These are phyloP conservation scores for Rana temporaria DNA, from an alignment of 2,113 vertebrate genomes.

Conservation along the genomic window DNA sequence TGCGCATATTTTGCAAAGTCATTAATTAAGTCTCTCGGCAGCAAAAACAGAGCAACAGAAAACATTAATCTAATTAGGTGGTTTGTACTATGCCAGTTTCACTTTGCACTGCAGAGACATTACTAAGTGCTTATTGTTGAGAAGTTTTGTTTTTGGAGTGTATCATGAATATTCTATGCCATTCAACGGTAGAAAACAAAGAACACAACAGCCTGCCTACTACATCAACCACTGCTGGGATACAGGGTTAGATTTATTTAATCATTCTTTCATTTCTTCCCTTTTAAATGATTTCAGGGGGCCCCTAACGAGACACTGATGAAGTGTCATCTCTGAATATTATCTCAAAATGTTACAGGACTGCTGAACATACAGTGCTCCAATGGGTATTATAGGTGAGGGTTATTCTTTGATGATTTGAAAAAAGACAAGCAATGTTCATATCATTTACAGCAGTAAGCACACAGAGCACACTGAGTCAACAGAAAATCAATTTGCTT, in stretches of 20 bases:
- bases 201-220: constrained; percentile 1
- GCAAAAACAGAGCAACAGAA: constrained; percentile 18
- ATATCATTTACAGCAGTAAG: constrained; percentile 46
- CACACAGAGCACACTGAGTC: constrained; percentile 32
- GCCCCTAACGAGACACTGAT: constrained; percentile 50
- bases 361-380: constrained; percentile 30
- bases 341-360: constrained; percentile 25
- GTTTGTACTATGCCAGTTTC: not conserved
- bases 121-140: constrained; percentile 15
- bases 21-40: constrained; percentile 21
- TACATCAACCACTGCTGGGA: constrained; percentile 33
- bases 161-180: constrained; percentile 10
- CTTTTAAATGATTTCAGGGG: constrained; percentile 28
- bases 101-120: not conserved
- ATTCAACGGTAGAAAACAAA: not conserved
- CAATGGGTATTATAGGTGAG: constrained; percentile 45
- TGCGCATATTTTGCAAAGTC: constrained; percentile 13
- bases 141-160: not conserved
- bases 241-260: constrained; percentile 36
- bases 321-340: constrained; percentile 49
- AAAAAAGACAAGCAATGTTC: constrained; percentile 36
- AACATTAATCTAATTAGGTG: constrained; percentile 30
- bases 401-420: constrained; percentile 50
- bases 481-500: constrained; percentile 54
- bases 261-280: constrained; percentile 49